Conservation (phyloP, 2,113 vertebrate species). For the Montifringilla adamsi region DNA sequence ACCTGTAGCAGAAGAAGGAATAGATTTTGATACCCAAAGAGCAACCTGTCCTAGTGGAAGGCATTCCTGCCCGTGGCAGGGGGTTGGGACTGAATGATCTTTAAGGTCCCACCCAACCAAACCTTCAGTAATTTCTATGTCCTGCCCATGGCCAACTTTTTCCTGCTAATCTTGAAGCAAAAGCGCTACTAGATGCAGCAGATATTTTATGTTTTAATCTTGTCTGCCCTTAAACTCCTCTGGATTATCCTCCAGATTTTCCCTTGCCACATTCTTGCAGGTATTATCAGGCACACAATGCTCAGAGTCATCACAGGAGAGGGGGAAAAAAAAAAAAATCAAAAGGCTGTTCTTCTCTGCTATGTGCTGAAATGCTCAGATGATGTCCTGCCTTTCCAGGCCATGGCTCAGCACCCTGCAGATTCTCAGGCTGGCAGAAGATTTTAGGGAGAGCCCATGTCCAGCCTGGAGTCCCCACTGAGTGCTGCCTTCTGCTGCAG, state of each 20-base stretch:
- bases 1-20: not conserved
- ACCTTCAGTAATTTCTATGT: not conserved
- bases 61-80: fast-evolving
- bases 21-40: not conserved
- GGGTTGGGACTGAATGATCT: not conserved
- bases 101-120: not conserved
- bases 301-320: fast-evolving
- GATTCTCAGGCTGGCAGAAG: not conserved
- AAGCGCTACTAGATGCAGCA: not conserved
- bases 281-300: not conserved
- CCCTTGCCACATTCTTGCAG: not conserved
- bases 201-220: not conserved
- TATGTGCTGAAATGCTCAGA: not conserved
- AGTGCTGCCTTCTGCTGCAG: not conserved
- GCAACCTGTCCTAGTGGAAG: not conserved
- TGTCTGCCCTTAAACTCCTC: not conserved
- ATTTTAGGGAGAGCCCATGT: not conserved
- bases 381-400: not conserved
- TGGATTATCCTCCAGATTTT: not conserved
- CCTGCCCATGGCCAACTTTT: not conserved
- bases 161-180: not conserved
- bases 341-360: not conserved
- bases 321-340: not conserved
- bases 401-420: not conserved
- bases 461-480: not conserved